Evolutionary conservation across 2,113 vertebrate genomes (phyloP).

Genomic region (Coregonus clupeaformis): DNA sequence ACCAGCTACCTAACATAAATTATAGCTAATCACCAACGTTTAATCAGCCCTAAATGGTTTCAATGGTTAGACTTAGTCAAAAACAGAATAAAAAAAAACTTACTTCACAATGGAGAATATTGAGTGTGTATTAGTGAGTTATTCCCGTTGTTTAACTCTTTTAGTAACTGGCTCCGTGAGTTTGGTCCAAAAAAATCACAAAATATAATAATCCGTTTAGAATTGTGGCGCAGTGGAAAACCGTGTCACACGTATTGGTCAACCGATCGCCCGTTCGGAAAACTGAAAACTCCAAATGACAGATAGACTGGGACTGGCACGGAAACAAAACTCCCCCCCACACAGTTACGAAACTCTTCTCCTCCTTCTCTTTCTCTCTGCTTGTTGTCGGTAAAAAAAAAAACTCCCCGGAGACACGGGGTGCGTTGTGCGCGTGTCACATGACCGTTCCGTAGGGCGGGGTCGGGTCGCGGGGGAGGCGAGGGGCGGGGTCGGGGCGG

Average conservation of each 20-base stretch:
- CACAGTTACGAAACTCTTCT: conserved; percentile 58
- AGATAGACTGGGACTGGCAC: conserved; percentile 29
- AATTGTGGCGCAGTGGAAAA: conserved; percentile 51
- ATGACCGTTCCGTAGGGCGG: conserved; percentile 60
- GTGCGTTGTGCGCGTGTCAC: conserved; percentile 54
- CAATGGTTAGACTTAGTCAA: background rate
- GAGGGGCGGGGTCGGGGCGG: too few species aligned
- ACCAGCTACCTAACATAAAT: too few species aligned
- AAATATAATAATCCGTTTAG: background rate
- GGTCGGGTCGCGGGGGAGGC: too few species aligned
- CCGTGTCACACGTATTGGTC: conserved; percentile 42
- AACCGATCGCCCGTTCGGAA: conserved; percentile 1
- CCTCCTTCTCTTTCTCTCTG: background rate
- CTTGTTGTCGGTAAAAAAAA: conserved; percentile 23
- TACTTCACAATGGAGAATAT: background rate
- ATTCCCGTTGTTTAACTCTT: background rate
- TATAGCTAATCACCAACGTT: too few species aligned
- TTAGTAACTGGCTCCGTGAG: background rate
- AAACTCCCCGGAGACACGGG: background rate
- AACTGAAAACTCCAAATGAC: conserved; percentile 30
- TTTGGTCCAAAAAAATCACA: background rate
- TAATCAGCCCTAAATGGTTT: background rate
- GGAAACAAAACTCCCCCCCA: conserved; percentile 51
- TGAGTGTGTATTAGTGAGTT: background rate
- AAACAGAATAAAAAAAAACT: background rate